A percentile compares a stretch with the other conserved stretches of the same genome.
These are phyloP conservation scores for Ranitomeya imitator DNA, from an alignment of 2,113 vertebrate species.

Conservation along the genomic window DNA sequence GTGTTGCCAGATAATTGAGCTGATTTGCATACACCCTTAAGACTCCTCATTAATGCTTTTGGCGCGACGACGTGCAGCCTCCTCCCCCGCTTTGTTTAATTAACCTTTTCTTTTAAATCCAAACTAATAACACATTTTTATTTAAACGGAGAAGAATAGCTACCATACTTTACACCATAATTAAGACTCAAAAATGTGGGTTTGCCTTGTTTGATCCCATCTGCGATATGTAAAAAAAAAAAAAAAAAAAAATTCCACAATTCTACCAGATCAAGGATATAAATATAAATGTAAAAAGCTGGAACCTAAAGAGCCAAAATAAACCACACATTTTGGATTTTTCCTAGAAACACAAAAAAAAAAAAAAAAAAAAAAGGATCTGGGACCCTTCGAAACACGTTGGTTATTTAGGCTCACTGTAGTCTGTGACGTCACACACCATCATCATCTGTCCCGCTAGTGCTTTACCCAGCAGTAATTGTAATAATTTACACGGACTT, in stretches of 20 bases:
- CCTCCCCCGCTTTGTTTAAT: slow-evolving; percentile 7
- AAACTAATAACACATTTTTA: slow-evolving; percentile 17
- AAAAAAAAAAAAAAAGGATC: no score
- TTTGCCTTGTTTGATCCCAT: not conserved
- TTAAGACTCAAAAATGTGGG: not conserved
- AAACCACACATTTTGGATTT: no score
- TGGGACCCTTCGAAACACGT: no score
- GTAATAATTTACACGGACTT: no score
- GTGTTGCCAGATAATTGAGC: slow-evolving; percentile 20
- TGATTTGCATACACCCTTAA: slow-evolving; percentile 17
- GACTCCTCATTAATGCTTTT: slow-evolving; percentile 6
- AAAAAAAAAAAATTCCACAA: not conserved
- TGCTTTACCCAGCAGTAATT: no score
- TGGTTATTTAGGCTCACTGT: no score
- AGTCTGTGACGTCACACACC: no score
- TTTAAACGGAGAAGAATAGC: not conserved
- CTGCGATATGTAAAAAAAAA: not conserved
- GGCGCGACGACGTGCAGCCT: not conserved
- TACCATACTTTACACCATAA: not conserved
- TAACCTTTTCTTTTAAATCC: slow-evolving; percentile 26
- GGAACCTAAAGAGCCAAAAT: no score
- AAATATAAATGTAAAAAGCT: no score
- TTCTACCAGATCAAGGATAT: no score
- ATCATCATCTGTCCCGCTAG: no score
- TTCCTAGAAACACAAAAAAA: no score